These are phyloP conservation scores for Polypterus senegalus DNA, from an alignment of 2,113 vertebrate genomes.

Conservation along the genomic window DNA sequence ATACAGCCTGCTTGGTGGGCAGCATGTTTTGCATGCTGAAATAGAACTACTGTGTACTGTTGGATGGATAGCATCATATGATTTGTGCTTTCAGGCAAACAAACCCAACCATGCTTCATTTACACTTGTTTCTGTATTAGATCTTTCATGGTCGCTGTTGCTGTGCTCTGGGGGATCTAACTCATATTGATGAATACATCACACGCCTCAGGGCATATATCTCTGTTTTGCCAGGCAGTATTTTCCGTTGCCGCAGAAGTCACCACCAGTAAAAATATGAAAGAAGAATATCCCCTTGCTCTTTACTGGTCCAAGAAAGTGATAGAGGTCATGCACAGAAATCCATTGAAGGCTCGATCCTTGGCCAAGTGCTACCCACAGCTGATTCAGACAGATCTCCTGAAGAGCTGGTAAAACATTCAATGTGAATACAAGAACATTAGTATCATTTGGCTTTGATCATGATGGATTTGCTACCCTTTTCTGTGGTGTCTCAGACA, in stretches of 20 bases:
- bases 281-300: too few relatives aligned
- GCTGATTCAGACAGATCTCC: background rate
- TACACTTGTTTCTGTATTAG: background rate
- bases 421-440: background rate
- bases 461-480: conserved; percentile 6
- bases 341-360: background rate
- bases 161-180: background rate
- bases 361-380: background rate
- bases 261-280: background rate
- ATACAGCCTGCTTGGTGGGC: too few relatives aligned
- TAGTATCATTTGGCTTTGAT: conserved; percentile 6
- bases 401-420: background rate
- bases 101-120: background rate
- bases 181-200: background rate
- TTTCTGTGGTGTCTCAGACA: background rate
- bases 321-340: background rate
- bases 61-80: background rate
- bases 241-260: background rate
- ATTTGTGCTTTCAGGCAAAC: background rate
- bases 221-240: background rate
- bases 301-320: background rate
- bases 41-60: too few relatives aligned
- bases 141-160: background rate
- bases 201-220: background rate
- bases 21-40: too few relatives aligned